Evolutionary conservation across 53 echinoderm and acorn worm genomes (phyloP), one percentile per base, ranked within the genome.

Genomic region (Astropecten irregularis): DNA sequence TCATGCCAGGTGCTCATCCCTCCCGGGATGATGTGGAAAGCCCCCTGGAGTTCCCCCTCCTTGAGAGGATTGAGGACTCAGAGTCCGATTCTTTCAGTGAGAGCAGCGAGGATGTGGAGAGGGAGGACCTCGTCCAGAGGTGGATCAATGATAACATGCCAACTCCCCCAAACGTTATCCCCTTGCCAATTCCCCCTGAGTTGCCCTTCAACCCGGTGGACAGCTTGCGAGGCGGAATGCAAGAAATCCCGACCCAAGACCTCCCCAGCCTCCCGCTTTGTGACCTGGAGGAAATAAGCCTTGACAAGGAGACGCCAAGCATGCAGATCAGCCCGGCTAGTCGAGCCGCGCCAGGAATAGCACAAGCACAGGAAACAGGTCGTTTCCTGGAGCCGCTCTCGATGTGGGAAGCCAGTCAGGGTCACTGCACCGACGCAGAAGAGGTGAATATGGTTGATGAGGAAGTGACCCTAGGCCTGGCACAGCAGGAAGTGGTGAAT

Each of bases 121-220:
- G 69, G 40, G 66, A 69, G 21, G 69, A 69, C 14, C 79, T 57
- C 69, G 67, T 60, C 84, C 59, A 69, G 53, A 84, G 36, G n/a
- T 69, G 60, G 70, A 84, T 84, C 60, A 84, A 84, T 28, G 68
- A 60, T 10, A 71, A 69, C 57, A 74, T 74, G 74, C 74, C 74
- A 2, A 74, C 74, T 21, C 74, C 74, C 26, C 74, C 74, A 11
- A 37, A 74, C 26, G 35, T 74, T 38, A 40, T 26, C 27, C 42
- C 74, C 57, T 34, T 74, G 0, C 33, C 55, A 26, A 74, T 74
- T 37, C 74, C 56, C 8, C 57, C 28, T 0, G 74, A 74, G 74
- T 40, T 73, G 6, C 53, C 73, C 38, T 73, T 74, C 39, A 25
- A 9, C 34, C 56, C 57, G 25, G 23, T 37, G 34, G 50, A 35